Conservation (phyloP, 2,113 vertebrate genomes). For the Thunnus maccoyii region DNA sequence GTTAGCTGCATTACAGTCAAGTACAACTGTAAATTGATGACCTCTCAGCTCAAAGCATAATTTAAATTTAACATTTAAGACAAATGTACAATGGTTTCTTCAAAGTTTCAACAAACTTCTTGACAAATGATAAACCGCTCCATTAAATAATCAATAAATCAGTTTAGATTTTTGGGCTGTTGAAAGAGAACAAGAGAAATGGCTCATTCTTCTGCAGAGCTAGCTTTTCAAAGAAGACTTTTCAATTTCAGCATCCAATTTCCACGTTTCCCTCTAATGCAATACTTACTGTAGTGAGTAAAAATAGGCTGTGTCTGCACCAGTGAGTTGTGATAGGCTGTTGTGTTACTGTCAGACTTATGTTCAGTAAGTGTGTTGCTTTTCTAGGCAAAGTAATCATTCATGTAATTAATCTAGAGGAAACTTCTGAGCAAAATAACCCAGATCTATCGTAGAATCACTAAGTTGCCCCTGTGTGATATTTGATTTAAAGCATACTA, state of each 20-base stretch:
- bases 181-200: conserved; percentile 61
- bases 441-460: conserved; percentile 75
- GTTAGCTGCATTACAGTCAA: conserved; percentile 11
- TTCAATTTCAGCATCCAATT: conserved; percentile 78
- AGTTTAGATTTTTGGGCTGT: conserved; percentile 40
- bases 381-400: conserved; percentile 83
- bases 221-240: conserved; percentile 63
- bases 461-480: conserved; percentile 76
- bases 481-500: conserved; percentile 79
- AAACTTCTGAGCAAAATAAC: conserved; percentile 80
- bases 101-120: conserved; percentile 50
- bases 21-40: conserved; percentile 24
- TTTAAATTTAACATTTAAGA: conserved; percentile 26
- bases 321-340: conserved; percentile 78
- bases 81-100: conserved; percentile 52
- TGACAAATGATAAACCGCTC: conserved; percentile 70
- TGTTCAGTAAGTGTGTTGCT: conserved; percentile 70
- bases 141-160: conserved; percentile 75
- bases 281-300: conserved; percentile 62
- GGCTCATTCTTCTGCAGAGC: conserved; percentile 49
- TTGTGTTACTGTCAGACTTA: conserved; percentile 72
- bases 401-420: conserved; percentile 86
- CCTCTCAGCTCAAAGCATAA: conserved; percentile 4
- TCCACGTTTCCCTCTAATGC: conserved; percentile 65
- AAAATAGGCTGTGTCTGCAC: conserved; percentile 73